Base-by-base conservation (phyloP, 2,113 vertebrate species). In the Varanus salvator region DNA sequence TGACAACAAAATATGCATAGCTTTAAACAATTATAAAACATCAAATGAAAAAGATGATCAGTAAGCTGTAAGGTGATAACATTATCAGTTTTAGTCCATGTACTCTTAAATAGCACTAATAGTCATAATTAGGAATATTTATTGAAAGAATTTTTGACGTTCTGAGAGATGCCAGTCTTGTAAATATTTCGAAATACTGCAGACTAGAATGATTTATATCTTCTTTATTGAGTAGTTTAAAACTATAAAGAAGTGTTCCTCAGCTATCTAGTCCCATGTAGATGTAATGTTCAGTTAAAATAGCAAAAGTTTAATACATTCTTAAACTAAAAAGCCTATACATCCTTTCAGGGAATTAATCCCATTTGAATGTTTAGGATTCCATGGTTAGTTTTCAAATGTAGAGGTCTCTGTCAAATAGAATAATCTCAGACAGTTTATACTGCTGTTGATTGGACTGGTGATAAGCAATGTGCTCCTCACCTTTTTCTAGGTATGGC, bases 221-320 rank as follows among this genome's bases (percentile, higher is more conserved):
- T 25, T 4, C 25, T 27, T 69, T 72, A 17, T 9, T 87, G 25
- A 64, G 19, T 90, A 4, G 71, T n/a, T 54, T 82, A 87, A 86
- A 0, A 48, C 2, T 3, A 87, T n/a, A 23, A 34, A 84, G 78
- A 23, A 88, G 0, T 34, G 1, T 2, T 89, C 25, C 21, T 17
- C 44, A 87, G 44, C 6, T 52, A 77, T 54, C 44, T 68, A 84
- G 54, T 0, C 7, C 69, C 31, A 54, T n/a, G 1, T 2, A 38
- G 81, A 19, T 93, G 29, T 12, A 9, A 8, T n/a, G 57, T 76
- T 92, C 83, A 89, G 54, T 34, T 87, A 87, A 81, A 57, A 54
- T 72, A 71, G n/a, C 77, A 75, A 19, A 84, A 57, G 86, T 34
- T 74, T 57, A 17, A 86, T 6, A 54, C 27, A 52, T n/a, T 21